Base-by-base conservation (phyloP, 1,140 invertebrate genomes). In the Sminthurides bifidus region DNA sequence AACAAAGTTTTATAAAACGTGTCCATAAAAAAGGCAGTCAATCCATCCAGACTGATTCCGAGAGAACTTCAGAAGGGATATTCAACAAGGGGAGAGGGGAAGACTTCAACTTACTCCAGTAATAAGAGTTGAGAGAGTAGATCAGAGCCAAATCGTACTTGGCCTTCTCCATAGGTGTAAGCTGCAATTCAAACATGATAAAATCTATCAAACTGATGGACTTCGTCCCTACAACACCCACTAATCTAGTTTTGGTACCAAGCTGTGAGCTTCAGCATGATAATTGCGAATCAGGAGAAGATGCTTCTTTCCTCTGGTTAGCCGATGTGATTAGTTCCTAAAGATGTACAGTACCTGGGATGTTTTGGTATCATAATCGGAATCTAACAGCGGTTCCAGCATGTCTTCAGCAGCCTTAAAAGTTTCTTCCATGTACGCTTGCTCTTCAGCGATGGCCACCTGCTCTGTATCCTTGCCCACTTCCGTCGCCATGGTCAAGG, bases 51-150 rank as follows among this genome's bases (percentile, higher is more conserved):
- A 29, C 12, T 48, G 23, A 30, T 17, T 45, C 21, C 5, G n/a
- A 35, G 14, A 21, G 10, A 56, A 27, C 6, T 23, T n/a, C n/a
- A n/a, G n/a, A n/a, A n/a, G n/a, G n/a, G n/a, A n/a, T n/a, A n/a
- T n/a, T n/a, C n/a, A n/a, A n/a, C n/a, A n/a, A n/a, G n/a, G n/a
- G n/a, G n/a, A n/a, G n/a, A n/a, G n/a, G n/a, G n/a, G n/a, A n/a
- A n/a, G n/a, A n/a, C n/a, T n/a, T 10, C n/a, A 23, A 57, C 63
- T 59, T 60, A 65, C 63, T 65, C 59, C 59, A 65, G 50, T 62
- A 65, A 19, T 59, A 38, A 2, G 63, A 65, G 53, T 65, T 65
- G 4, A 65, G 37, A 1, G 63, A 54, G 29, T 61, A 61, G 2
- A 59, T 17, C 30, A 59, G 57, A 1, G 63, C 57, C 14, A 65